phyloP scores from a whole-genome alignment of 2,113 vertebrate species.

The Leiothrix lutea region DNA sequence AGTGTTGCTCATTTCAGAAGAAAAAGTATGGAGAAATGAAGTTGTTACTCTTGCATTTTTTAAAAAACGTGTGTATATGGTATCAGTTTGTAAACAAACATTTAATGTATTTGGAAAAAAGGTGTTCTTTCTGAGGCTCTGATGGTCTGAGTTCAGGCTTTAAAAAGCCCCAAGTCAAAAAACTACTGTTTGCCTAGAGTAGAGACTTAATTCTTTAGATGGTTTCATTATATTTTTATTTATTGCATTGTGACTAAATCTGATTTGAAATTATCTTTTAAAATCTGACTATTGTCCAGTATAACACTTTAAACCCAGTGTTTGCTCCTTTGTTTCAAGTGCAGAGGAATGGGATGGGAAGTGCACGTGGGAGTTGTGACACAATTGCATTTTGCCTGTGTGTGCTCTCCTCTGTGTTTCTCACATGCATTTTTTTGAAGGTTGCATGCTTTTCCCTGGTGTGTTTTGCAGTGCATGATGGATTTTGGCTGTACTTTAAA shows the following conservation, averaged over 20 bases:
- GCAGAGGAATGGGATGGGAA: not conserved
- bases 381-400: not conserved
- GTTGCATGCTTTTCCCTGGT: not conserved
- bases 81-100: not conserved
- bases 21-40: not conserved
- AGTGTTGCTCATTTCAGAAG: not conserved
- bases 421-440: not conserved
- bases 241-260: not conserved
- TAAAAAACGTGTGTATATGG: not conserved
- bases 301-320: not conserved
- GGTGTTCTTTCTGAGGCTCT: not conserved
- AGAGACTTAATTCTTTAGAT: not conserved
- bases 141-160: not conserved
- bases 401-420: not conserved
- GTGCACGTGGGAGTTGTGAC: not conserved
- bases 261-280: not conserved
- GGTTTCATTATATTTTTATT: not conserved
- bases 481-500: not conserved
- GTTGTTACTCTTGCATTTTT: not conserved
- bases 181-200: not conserved
- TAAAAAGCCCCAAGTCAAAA: not conserved
- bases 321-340: not conserved
- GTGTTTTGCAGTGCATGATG: not conserved
- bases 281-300: not conserved
- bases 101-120: not conserved